phyloP scores from a whole-genome alignment of 2,797 vertebrate species.

The Prunella strophiata region DNA sequence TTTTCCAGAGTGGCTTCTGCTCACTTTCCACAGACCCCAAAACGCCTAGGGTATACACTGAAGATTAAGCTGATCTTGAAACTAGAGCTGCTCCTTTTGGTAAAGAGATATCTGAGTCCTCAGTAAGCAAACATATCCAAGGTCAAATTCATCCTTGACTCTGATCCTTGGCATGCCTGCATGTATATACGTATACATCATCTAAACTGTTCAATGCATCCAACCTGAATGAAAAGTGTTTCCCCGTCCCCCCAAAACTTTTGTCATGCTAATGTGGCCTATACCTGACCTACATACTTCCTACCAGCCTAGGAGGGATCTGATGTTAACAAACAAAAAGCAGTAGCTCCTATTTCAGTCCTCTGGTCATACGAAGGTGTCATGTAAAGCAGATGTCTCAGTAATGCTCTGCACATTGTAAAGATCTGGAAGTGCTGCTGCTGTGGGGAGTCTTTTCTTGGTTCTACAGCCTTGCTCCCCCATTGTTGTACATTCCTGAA shows the following conservation, averaged over 20 bases:
- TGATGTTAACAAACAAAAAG: slow-evolving; percentile 27
- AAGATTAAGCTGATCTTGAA: slow-evolving; percentile 49
- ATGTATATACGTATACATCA: neutral
- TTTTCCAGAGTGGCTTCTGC: neutral
- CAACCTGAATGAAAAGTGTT: neutral
- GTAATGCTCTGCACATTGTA: neutral
- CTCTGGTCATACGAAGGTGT: neutral
- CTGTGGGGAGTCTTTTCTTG: neutral
- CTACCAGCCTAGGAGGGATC: neutral
- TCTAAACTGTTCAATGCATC: neutral
- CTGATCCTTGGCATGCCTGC: neutral
- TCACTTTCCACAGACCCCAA: neutral
- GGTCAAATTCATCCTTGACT: slow-evolving; percentile 27
- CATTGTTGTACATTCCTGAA: neutral
- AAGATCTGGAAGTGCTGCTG: neutral
- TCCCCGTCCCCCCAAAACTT: neutral
- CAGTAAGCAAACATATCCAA: neutral
- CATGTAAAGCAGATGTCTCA: neutral
- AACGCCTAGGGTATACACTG: neutral
- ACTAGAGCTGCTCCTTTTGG: slow-evolving; percentile 6
- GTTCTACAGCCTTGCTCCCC: neutral
- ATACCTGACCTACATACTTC: neutral
- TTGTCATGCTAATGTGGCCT: slow-evolving; percentile 31
- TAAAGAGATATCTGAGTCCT: neutral
- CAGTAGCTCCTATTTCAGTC: slow-evolving; percentile 23